Percentiles rank a stretch among this genome's conserved stretches.
These are phyloP conservation scores for Tetropium fuscum DNA, from an alignment of 2,888 invertebrate genomes.

Conservation along the genomic window DNA sequence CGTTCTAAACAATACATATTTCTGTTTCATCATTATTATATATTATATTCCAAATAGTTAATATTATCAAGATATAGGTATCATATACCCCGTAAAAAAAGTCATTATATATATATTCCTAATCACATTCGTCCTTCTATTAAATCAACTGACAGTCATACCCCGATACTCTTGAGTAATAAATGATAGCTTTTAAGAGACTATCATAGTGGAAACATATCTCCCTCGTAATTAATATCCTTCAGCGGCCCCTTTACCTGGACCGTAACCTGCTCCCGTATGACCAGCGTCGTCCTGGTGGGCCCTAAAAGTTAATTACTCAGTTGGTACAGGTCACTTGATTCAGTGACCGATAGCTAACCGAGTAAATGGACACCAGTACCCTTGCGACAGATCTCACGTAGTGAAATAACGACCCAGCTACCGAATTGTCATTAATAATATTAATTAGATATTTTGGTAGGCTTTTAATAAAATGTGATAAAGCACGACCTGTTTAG, in stretches of 20 bases:
- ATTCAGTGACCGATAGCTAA: constrained; percentile 19
- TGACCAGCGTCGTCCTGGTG: constrained; percentile 13
- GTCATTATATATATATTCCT: neutral
- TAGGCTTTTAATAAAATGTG: neutral
- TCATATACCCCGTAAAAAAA: too few relatives aligned
- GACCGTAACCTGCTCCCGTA: constrained; percentile 8
- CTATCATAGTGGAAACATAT: constrained; percentile 1
- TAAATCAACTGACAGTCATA: constrained; percentile 8
- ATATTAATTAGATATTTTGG: constrained; percentile 33
- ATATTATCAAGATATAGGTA: too few relatives aligned
- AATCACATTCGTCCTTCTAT: neutral
- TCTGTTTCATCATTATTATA: too few relatives aligned
- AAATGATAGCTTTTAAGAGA: constrained; percentile 18
- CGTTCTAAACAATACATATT: neutral
- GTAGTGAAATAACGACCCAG: constrained; percentile 21
- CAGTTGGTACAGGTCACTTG: constrained; percentile 3
- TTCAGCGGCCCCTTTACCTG: constrained; percentile 23
- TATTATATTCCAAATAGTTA: too few relatives aligned
- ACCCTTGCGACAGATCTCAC: constrained; percentile 19
- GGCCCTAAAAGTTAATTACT: constrained; percentile 14
- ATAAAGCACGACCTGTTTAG: neutral
- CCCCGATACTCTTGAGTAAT: constrained; percentile 9
- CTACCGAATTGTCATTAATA: constrained; percentile 38
- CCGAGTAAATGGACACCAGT: neutral
- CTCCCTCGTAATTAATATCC: constrained; percentile 25